phyloP scores from a whole-genome alignment of 2,888 invertebrate species.

The Cataglyphis altisquamis region DNA sequence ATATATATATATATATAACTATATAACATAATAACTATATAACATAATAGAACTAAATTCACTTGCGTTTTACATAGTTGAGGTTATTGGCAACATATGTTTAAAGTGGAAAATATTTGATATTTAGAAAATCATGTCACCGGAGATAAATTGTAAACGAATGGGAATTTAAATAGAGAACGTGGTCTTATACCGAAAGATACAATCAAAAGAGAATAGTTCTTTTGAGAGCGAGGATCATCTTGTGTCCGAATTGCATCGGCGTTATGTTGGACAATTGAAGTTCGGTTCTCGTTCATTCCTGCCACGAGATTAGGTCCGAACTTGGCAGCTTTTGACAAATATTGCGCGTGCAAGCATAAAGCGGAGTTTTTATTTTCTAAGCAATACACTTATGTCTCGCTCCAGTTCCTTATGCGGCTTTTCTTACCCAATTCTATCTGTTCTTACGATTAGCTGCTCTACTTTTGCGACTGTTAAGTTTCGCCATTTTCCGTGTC shows the following conservation, averaged over 20 bases:
- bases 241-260: constrained; percentile 12
- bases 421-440: constrained; percentile 42
- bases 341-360: constrained; percentile 44
- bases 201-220: background rate
- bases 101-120: background rate
- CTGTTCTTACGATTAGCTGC: constrained; percentile 17
- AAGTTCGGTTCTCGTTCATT: constrained; percentile 61
- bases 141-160: background rate
- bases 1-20: too few relatives aligned
- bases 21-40: too few relatives aligned
- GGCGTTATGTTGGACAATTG: constrained; percentile 30
- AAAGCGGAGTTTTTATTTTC: constrained; percentile 43
- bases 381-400: constrained; percentile 24
- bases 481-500: constrained; percentile 21
- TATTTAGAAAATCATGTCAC: background rate
- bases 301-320: constrained; percentile 51
- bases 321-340: constrained; percentile 58
- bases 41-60: background rate
- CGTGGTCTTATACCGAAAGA: background rate
- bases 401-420: constrained; percentile 44
- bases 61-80: background rate
- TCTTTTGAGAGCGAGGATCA: background rate
- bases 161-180: background rate
- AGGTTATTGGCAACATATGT: background rate
- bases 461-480: constrained; percentile 33